Conservation (phyloP, 1,140 invertebrate species). For the Eciton burchellii region DNA sequence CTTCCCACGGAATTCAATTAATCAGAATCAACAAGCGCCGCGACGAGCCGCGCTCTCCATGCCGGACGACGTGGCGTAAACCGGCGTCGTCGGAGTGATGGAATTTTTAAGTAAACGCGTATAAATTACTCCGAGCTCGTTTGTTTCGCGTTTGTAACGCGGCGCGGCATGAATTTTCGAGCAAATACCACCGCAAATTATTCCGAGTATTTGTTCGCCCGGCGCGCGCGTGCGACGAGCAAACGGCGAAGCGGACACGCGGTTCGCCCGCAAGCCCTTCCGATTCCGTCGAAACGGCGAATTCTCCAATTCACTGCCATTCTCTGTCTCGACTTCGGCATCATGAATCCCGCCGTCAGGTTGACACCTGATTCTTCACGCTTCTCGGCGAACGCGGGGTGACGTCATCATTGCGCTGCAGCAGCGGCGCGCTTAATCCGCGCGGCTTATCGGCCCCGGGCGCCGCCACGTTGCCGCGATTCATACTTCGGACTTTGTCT, state of each 20-base stretch:
- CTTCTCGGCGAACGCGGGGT: no score
- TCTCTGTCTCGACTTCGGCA: no score
- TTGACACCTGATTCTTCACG: no score
- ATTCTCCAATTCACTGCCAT: no score
- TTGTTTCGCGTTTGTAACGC: conserved; percentile 45
- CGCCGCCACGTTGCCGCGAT: not conserved
- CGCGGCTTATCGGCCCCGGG: no score
- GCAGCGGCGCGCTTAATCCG: no score
- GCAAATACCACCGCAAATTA: conserved; percentile 69
- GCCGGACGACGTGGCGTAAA: not conserved
- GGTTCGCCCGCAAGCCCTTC: not conserved
- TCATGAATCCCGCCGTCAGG: no score
- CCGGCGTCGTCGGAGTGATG: conserved; percentile 62
- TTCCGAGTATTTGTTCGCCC: conserved; percentile 65
- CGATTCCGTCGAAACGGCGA: not conserved
- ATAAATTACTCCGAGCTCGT: conserved; percentile 58
- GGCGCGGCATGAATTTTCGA: conserved; percentile 62
- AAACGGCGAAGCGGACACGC: not conserved
- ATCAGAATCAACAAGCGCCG: conserved; percentile 70
- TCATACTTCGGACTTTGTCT: conserved; percentile 60
- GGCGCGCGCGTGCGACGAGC: not conserved
- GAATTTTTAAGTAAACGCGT: conserved; percentile 72
- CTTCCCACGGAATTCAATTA: conserved; percentile 63
- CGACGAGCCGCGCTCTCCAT: not conserved
- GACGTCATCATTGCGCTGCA: no score